Evolutionary conservation across 2,113 vertebrate species (phyloP), one percentile per base, ranked within the genome.

Genomic region (Macaca mulatta): DNA sequence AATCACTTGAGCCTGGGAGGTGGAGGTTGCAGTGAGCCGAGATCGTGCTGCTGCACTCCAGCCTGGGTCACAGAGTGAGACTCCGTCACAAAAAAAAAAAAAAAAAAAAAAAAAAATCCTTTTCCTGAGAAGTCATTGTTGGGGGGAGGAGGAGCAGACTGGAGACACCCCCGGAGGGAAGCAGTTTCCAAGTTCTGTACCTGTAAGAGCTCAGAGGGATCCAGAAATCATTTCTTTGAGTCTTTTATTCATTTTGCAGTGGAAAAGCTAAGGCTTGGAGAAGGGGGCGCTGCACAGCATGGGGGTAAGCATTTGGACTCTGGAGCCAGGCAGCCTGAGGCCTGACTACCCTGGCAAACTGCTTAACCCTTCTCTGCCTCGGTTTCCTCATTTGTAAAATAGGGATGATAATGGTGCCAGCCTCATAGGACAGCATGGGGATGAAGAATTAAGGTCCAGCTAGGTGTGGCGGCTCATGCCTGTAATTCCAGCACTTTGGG

Each of bases 281-380:
- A 32, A 20, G n/a, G 22, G n/a, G 59, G 25, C 32, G 7, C 8
- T 1, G 1, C 9, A 6, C 4, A 10, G 6, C 4, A 0, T 8
- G 40, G 50, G 9, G 48, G 7, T 16, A 50, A 57, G 45, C 30
- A 52, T 32, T 4, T 81, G 78, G 79, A 72, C 1, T 4, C 23
- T 61, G 61, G 83, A 38, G 70, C 52, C 32, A 35, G 69, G 22
- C 0, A 35, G 7, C 45, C 45, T 27, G 43, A 61, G 81, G n/a
- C 57, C 40, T 90, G 72, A 43, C 4, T 48, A 8, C 6, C 30
- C 20, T 6, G 67, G 55, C n/a, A 64, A 27, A 40, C 77, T 16
- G 0, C 16, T n/a, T 61, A 14, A 22, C 61, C 14, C 64, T 25
- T 10, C 18, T 32, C 50, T 55, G 64, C 78, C 59, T 97, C 25